Evolutionary conservation across 2,888 invertebrate species (phyloP).

Genomic region (Pycnomerus fuliginosus): DNA sequence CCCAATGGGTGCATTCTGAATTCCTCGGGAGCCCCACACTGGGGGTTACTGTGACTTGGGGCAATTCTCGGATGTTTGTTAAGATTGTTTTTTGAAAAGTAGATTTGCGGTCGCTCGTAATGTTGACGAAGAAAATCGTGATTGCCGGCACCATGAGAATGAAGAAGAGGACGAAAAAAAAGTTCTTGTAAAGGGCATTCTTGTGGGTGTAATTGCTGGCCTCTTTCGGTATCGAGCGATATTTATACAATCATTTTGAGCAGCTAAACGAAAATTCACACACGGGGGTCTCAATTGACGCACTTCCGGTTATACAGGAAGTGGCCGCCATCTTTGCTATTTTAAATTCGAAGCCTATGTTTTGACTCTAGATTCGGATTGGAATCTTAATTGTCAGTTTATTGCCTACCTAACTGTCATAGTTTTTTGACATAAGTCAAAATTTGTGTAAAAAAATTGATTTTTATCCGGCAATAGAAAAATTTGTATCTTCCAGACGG

Average conservation of each 20-base stretch:
- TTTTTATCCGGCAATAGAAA: no score
- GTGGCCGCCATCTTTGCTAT: no score
- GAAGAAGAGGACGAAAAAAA: constrained; percentile 61
- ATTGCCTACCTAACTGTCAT: no score
- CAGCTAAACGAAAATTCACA: no score
- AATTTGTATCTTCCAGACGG: no score
- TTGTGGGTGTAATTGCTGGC: constrained; percentile 35
- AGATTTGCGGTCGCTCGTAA: constrained; percentile 52
- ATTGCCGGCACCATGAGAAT: constrained; percentile 61
- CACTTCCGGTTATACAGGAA: no score
- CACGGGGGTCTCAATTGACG: no score
- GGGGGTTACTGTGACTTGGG: constrained; percentile 53
- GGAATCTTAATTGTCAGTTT: no score
- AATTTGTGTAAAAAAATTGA: no score
- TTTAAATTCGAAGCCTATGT: no score
- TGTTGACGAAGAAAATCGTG: constrained; percentile 50
- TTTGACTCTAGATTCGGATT: no score
- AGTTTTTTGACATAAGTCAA: no score
- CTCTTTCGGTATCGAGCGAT: constrained; percentile 34
- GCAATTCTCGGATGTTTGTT: constrained; percentile 52
- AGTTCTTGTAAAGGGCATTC: constrained; percentile 53
- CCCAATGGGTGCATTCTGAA: constrained; percentile 75
- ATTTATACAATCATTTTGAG: constrained; percentile 39
- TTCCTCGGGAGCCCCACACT: constrained; percentile 59
- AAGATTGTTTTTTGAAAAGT: constrained; percentile 57